These are phyloP conservation scores for Enteromius thamalakanensis DNA, from an alignment of 2,797 vertebrate genomes.

Conservation along the genomic window DNA sequence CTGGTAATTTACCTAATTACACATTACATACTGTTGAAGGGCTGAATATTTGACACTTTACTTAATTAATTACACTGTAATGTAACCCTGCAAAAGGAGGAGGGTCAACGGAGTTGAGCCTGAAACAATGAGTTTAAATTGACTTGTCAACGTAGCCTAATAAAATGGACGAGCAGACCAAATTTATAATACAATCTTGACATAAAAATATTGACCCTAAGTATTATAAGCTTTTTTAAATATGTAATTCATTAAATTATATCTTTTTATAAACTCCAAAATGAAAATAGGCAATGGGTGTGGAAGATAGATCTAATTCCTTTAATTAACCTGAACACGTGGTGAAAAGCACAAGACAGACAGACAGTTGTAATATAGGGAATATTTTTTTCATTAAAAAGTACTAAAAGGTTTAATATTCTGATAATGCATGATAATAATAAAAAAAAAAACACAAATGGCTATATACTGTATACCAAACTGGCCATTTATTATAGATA, in stretches of 20 bases:
- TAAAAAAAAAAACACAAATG: too few species aligned
- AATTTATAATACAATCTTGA: neutral
- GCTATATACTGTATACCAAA: too few species aligned
- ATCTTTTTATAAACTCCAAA: neutral
- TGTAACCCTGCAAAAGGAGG: neutral
- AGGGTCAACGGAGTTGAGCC: neutral
- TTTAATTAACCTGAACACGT: neutral
- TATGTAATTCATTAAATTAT: neutral
- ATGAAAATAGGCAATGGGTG: neutral
- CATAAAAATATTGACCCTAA: neutral
- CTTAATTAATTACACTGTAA: neutral
- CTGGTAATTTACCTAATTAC: constrained; percentile 23
- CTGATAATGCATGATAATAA: neutral
- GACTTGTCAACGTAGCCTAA: neutral
- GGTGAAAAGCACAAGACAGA: too few species aligned
- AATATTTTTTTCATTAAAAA: too few species aligned
- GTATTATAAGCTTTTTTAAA: neutral
- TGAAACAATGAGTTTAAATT: neutral
- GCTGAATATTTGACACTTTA: constrained; percentile 28
- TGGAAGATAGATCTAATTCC: neutral
- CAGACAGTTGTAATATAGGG: too few species aligned
- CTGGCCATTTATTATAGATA: neutral
- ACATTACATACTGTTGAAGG: constrained; percentile 12
- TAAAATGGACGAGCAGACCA: neutral
- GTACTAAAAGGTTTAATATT: too few species aligned